Evolutionary conservation across 2,888 invertebrate genomes (phyloP).

Genomic region (Eugnorisma glareosa): DNA sequence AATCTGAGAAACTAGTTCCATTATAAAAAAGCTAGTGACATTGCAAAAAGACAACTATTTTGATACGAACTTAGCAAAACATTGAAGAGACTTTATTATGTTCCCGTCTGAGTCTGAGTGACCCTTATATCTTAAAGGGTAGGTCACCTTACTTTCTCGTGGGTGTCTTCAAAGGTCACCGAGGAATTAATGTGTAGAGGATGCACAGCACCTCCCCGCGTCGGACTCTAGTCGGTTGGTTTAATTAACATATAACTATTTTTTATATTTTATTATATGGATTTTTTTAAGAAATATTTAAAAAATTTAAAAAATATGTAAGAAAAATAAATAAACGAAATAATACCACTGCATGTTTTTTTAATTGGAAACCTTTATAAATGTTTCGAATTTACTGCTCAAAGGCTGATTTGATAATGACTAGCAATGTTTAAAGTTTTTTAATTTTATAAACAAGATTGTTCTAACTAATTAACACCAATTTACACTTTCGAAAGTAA

Average conservation of each 20-base stretch:
- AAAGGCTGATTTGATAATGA: not conserved
- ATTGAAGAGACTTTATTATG: not conserved
- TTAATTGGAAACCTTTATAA: not conserved
- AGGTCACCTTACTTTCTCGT: constrained; percentile 1
- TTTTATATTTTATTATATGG: no score
- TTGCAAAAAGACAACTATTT: constrained; percentile 1
- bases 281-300: no score
- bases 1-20: not conserved
- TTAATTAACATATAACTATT: no score
- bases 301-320: no score
- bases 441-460: not conserved
- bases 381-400: not conserved
- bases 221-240: not conserved
- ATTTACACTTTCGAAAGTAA: constrained; percentile 1
- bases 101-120: not conserved
- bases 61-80: constrained; percentile 1
- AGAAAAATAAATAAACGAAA: no score
- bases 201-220: not conserved
- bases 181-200: constrained; percentile 1
- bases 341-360: no score
- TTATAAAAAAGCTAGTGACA: not conserved
- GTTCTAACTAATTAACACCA: not conserved
- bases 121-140: not conserved
- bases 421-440: not conserved
- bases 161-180: not conserved